These are phyloP conservation scores for Mallotus villosus DNA, from an alignment of 2,797 vertebrate species.

Conservation along the genomic window DNA sequence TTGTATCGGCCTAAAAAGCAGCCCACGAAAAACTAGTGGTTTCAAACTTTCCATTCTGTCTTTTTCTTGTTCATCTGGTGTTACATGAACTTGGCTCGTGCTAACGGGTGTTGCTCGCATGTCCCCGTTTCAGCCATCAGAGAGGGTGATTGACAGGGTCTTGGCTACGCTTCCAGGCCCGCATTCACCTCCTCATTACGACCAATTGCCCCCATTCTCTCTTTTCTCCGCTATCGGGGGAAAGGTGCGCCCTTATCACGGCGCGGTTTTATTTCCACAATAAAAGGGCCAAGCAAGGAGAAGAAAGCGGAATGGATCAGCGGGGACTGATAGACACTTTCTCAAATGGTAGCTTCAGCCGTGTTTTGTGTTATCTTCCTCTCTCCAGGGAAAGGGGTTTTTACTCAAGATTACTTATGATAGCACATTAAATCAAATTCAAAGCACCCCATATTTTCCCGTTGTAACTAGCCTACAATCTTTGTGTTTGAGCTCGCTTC, in stretches of 20 bases:
- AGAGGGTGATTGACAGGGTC: conserved; percentile 80
- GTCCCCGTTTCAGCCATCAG: conserved; percentile 49
- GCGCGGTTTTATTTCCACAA: conserved; percentile 66
- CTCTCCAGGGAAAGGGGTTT: conserved; percentile 46
- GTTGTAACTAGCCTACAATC: conserved; percentile 24
- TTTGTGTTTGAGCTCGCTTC: conserved; percentile 26
- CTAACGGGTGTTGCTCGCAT: conserved; percentile 14
- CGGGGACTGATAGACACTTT: conserved; percentile 52
- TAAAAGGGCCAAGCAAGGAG: conserved; percentile 50
- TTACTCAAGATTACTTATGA: conserved; percentile 56
- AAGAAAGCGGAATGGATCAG: conserved; percentile 44
- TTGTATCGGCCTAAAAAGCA: not conserved
- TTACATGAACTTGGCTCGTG: conserved; percentile 70
- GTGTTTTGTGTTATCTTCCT: conserved; percentile 48
- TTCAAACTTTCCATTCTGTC: not conserved
- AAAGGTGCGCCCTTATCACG: conserved; percentile 78
- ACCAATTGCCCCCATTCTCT: conserved; percentile 81
- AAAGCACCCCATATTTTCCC: conserved; percentile 41
- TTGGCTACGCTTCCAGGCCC: conserved; percentile 67
- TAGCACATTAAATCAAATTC: conserved; percentile 49
- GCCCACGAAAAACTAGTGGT: not conserved
- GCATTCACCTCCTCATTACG: conserved; percentile 76
- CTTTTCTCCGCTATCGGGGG: conserved; percentile 72
- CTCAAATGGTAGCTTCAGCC: conserved; percentile 51
- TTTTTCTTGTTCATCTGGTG: conserved; percentile 48